phyloP scores from a whole-genome alignment of 2,113 vertebrate species.

The Pelodiscus sinensis region DNA sequence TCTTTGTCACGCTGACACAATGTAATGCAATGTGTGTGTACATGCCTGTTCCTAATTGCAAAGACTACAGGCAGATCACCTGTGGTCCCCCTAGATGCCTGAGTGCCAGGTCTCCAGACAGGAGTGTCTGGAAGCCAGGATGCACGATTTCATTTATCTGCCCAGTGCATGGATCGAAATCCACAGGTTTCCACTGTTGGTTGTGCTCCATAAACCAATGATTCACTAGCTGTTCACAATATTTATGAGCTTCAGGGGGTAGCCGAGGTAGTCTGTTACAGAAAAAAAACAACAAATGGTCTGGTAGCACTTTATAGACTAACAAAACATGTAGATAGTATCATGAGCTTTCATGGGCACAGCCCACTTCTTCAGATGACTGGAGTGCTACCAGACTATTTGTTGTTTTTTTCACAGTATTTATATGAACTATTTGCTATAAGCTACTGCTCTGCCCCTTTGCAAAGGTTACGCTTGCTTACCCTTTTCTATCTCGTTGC shows the following conservation, averaged over 20 bases:
- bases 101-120: background rate
- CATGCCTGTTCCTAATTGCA: background rate
- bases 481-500: background rate
- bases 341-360: too few species aligned
- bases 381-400: too few species aligned
- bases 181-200: background rate
- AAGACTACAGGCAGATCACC: background rate
- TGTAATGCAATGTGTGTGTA: constrained; percentile 7
- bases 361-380: too few species aligned
- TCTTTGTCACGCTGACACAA: constrained; percentile 51
- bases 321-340: too few species aligned
- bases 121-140: background rate
- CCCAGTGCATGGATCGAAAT: background rate
- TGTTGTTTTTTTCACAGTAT: background rate
- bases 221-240: background rate
- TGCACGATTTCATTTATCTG: background rate
- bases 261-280: too few species aligned
- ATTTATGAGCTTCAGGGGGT: background rate
- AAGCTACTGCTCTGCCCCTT: fast-evolving
- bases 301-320: too few species aligned
- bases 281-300: too few species aligned
- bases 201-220: background rate
- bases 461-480: background rate
- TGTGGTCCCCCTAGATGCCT: background rate
- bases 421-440: background rate